Base-by-base conservation (phyloP, 2,888 invertebrate genomes). In the Drosophila limbata region DNA sequence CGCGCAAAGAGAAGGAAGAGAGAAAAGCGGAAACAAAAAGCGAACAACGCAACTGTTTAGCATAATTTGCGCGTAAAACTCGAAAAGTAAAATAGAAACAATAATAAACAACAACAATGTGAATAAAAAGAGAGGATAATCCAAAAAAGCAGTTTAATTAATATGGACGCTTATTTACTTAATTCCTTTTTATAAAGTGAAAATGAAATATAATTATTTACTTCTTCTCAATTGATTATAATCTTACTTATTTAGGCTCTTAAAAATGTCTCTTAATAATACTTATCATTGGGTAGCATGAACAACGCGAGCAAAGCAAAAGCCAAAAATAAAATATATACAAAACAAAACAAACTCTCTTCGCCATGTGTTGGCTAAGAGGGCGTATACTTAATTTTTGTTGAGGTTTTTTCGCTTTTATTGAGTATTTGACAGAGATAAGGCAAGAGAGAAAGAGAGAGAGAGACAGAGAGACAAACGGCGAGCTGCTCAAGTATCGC, bases 41-140 rank as follows among this genome's bases (percentile, higher is more conserved):
- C 44, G 6, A 44, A 44, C 19, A 3, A 3, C 13, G 44, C 5
- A 21, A 77, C 56, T 81, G 48, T 52, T 77, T 62, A 81, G 64
- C 84, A 78, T 84, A 78, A 84, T 72, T 84, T 48, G 21, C 55
- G 73, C 84, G 57, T 67, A 67, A 81, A 84, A 48, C 28, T 67
- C 15, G 3, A 21, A 25, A 19, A 52, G 28, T 28, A 44, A 55
- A 52, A 45, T 35, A 17, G 28, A 35, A 42, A 48, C n/a, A 51
- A 25, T 11, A 11, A 45, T 37, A 35, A 44, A 45, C 44, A 47
- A 47, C 19, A 44, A 45, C 44, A 47, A 47, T 33, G 11, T 19
- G 13, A 21, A 50, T 13, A 0, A 0, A n/a, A 4, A 1, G 50
- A 19, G 33, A 44, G 33, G 50, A 57, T 48, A 39, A 42, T 48